Evolutionary conservation across 1,140 invertebrate genomes (phyloP).

Genomic region (Euwallacea similis): DNA sequence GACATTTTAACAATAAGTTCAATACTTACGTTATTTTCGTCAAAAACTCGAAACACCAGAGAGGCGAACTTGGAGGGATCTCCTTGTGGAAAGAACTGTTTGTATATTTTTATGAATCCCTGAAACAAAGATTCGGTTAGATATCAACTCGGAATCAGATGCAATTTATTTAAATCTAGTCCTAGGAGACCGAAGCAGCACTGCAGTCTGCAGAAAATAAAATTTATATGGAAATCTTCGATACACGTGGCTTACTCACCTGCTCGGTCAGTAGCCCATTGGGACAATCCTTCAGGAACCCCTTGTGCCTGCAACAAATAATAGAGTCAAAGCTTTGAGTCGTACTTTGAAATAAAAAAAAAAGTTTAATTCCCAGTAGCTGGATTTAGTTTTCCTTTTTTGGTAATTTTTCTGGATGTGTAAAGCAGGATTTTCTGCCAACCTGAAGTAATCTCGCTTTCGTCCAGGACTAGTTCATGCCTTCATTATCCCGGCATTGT

Average conservation of each 20-base stretch:
- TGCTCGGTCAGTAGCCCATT: slow-evolving; percentile 90
- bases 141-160: too few species aligned
- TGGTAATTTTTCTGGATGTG: too few species aligned
- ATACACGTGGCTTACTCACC: slow-evolving; percentile 60
- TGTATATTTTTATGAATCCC: slow-evolving; percentile 99
- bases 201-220: neutral
- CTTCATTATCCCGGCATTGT: neutral
- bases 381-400: too few species aligned
- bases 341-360: neutral
- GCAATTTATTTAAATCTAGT: too few species aligned
- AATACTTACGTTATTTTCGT: slow-evolving; percentile 93
- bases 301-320: slow-evolving; percentile 79
- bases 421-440: too few species aligned
- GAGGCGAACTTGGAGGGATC: slow-evolving; percentile 97
- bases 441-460: too few species aligned
- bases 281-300: slow-evolving; percentile 91
- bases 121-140: slow-evolving; percentile 57
- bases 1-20: neutral
- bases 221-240: neutral
- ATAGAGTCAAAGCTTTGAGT: neutral
- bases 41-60: slow-evolving; percentile 96
- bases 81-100: slow-evolving; percentile 98
- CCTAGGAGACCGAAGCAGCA: too few species aligned
- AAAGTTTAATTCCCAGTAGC: neutral
- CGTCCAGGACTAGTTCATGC: neutral